Evolutionary conservation across 2,888 invertebrate genomes (phyloP).

Genomic region (Nipponacmea schrenckii): DNA sequence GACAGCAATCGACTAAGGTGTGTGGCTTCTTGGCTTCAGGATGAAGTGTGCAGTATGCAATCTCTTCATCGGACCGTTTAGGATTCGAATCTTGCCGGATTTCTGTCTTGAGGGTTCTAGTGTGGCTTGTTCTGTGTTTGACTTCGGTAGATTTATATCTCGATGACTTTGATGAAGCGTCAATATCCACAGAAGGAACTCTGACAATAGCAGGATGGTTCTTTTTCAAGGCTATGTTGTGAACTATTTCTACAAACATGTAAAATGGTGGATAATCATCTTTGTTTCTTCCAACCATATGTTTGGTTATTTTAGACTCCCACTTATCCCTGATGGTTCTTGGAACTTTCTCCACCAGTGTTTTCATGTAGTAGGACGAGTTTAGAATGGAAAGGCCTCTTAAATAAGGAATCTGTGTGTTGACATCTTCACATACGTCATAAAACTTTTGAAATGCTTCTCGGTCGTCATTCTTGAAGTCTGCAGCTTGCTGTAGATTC

Average conservation of each 20-base stretch:
- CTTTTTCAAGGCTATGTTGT: background rate
- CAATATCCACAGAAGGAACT: background rate
- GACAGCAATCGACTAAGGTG: background rate
- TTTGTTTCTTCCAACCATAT: background rate
- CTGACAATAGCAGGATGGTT: background rate
- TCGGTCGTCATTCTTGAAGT: background rate
- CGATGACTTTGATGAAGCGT: background rate
- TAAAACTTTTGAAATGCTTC: background rate
- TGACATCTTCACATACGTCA: background rate
- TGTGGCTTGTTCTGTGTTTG: background rate
- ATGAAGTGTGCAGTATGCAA: background rate
- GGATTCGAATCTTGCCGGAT: background rate
- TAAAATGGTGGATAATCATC: slow-evolving; percentile 3
- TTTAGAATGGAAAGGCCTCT: background rate
- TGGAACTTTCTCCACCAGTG: background rate
- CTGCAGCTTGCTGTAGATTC: background rate
- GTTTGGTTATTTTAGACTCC: background rate
- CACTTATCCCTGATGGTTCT: background rate
- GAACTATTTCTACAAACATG: background rate
- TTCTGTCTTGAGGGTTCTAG: background rate
- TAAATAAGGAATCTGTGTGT: background rate
- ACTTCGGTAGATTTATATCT: background rate
- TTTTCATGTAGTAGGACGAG: background rate
- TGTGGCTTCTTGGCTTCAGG: background rate
- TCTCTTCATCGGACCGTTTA: background rate